Conservation (phyloP, 2,113 vertebrate species). For the Neotoma lepida region DNA sequence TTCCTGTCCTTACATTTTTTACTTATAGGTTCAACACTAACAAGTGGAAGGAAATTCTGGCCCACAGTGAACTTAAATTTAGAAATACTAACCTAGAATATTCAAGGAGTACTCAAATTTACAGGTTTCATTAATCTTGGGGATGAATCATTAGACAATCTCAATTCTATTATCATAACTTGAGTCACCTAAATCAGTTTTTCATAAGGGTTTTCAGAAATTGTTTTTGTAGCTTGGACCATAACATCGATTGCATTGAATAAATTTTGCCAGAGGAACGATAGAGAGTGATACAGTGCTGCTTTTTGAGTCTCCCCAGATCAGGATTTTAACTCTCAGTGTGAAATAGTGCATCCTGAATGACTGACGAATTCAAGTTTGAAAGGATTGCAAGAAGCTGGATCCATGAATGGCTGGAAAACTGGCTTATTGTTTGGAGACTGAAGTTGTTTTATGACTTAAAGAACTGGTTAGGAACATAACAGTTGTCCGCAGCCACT, state of each 20-base stretch:
- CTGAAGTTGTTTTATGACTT: constrained; percentile 53
- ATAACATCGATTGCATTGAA: constrained; percentile 58
- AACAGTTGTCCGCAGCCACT: not conserved
- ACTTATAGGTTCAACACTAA: not conserved
- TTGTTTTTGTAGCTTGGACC: constrained; percentile 31
- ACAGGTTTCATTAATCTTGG: not conserved
- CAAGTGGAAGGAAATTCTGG: not conserved
- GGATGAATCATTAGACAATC: constrained; percentile 1
- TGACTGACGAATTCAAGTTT: constrained; percentile 62
- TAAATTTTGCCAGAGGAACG: constrained; percentile 61
- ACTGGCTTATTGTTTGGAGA: not conserved
- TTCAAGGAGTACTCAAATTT: not conserved
- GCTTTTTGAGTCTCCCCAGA: constrained; percentile 30
- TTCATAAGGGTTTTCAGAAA: constrained; percentile 7
- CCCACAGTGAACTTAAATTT: constrained; percentile 24
- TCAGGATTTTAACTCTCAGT: constrained; percentile 60
- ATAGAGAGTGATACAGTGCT: constrained; percentile 24
- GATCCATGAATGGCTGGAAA: not conserved
- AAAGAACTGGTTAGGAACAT: not conserved
- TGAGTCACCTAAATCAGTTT: constrained; percentile 17
- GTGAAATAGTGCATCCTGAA: constrained; percentile 58
- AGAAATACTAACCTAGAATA: not conserved
- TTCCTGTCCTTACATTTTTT: not conserved
- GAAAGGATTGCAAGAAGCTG: constrained; percentile 20
- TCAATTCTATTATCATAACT: constrained; percentile 49